Evolutionary conservation across 2,113 vertebrate species (phyloP).

Genomic region (Takifugu bimaculatus): DNA sequence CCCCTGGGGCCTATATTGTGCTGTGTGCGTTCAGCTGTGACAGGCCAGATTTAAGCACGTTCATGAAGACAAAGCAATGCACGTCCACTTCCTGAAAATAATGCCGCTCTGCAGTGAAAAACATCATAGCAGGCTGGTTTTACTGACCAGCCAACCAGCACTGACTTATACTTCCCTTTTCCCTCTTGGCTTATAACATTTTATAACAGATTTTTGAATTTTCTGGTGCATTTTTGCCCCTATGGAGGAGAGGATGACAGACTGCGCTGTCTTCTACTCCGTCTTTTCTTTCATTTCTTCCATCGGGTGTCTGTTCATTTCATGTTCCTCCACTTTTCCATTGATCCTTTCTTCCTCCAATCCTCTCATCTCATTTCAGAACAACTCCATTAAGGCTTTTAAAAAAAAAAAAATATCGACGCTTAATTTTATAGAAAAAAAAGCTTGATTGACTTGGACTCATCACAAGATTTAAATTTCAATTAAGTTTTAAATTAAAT

Average conservation of each 20-base stretch:
- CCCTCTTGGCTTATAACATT: background rate
- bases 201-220: no score
- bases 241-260: no score
- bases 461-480: no score
- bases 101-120: background rate
- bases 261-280: background rate
- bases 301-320: constrained; percentile 21
- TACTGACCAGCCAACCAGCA: background rate
- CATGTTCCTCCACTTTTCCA: background rate
- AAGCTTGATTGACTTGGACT: no score
- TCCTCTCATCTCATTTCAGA: background rate
- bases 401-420: no score
- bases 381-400: no score
- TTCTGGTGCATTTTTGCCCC: no score
- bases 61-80: background rate
- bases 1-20: background rate
- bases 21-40: background rate
- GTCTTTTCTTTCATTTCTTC: constrained; percentile 29
- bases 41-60: background rate
- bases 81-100: background rate
- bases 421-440: no score
- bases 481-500: no score
- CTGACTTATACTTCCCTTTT: background rate
- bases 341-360: background rate
- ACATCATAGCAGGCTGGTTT: background rate